Conservation (phyloP, 2,113 vertebrate species). For the Callaeas wilsoni region DNA sequence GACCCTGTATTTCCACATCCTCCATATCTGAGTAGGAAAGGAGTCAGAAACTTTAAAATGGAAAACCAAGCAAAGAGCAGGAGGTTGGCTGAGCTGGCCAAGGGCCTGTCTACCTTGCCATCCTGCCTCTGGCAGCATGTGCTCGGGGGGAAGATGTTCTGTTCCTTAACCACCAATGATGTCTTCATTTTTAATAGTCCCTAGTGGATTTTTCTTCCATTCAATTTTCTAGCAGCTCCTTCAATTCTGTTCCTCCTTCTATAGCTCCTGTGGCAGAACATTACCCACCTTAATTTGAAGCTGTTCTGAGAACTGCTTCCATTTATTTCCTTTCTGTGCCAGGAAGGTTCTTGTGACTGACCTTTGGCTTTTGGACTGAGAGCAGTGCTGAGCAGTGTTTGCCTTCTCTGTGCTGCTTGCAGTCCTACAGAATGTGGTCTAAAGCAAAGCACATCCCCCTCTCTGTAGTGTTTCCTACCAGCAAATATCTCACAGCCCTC, state of each 20-base stretch:
- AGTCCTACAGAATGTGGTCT: neutral
- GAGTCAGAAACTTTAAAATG: neutral
- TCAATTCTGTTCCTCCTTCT: neutral
- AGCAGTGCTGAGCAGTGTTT: neutral
- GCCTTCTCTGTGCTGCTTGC: neutral
- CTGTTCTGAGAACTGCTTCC: neutral
- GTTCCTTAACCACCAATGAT: neutral
- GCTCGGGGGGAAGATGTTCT: neutral
- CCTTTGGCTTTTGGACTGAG: neutral
- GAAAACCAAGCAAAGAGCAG: neutral
- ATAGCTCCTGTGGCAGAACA: neutral
- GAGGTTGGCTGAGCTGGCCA: neutral
- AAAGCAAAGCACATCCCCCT: neutral
- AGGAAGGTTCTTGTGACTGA: neutral
- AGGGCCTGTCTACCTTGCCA: neutral
- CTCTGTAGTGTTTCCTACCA: neutral
- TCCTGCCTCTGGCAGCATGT: neutral
- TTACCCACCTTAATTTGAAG: neutral
- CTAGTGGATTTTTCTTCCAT: neutral
- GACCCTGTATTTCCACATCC: neutral
- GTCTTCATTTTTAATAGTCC: neutral
- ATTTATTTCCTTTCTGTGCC: neutral
- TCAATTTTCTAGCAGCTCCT: neutral
- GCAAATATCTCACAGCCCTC: neutral
- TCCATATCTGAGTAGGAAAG: neutral